phyloP scores from a whole-genome alignment of 2,888 invertebrate species.

The Apamea anceps region DNA sequence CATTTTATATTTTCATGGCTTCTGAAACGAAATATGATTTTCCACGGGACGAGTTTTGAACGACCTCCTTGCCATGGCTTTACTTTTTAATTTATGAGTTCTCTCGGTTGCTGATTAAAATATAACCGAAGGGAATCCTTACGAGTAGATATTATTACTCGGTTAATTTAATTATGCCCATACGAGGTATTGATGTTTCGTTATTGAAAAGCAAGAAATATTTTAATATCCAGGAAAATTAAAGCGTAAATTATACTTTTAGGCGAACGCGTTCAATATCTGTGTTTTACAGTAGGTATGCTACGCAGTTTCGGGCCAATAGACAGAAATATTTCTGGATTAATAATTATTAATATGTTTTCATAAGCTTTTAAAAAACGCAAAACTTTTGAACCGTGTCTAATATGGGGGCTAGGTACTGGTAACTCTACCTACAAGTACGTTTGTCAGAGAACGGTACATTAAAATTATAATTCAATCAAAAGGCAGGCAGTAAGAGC shows the following conservation, averaged over 20 bases:
- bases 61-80: slow-evolving; percentile 79
- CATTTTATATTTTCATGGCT: slow-evolving; percentile 84
- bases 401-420: neutral
- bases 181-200: slow-evolving; percentile 18
- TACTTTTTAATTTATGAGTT: slow-evolving; percentile 77
- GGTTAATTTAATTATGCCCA: slow-evolving; percentile 32
- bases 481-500: slow-evolving; percentile 55
- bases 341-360: too few relatives aligned
- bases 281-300: neutral
- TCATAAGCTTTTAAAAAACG: neutral
- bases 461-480: slow-evolving; percentile 58
- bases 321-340: neutral
- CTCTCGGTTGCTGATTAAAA: slow-evolving; percentile 52
- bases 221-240: neutral
- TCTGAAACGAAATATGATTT: slow-evolving; percentile 87
- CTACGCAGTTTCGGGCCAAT: neutral
- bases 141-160: slow-evolving; percentile 28
- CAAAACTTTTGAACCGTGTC: neutral
- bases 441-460: slow-evolving; percentile 11
- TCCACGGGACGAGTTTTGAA: slow-evolving; percentile 79
- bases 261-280: neutral
- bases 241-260: neutral
- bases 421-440: neutral
- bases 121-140: slow-evolving; percentile 53
- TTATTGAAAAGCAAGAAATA: slow-evolving; percentile 35